Evolutionary conservation across 2,888 invertebrate species (phyloP).

Genomic region (Ptilodon capucinus): DNA sequence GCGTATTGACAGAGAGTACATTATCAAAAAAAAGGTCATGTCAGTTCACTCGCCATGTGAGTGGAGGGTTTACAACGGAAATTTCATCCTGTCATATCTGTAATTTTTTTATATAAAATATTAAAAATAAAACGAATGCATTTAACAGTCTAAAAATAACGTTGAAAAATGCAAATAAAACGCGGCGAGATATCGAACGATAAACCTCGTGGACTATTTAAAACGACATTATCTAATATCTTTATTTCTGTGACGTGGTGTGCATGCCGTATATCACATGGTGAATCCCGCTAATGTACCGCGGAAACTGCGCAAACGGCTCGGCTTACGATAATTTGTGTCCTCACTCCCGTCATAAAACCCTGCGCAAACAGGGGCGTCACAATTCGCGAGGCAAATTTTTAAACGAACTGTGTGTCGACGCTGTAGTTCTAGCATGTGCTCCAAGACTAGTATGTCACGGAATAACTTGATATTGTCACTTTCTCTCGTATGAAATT

Average conservation of each 20-base stretch:
- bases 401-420: too few relatives aligned
- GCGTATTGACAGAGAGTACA: too few relatives aligned
- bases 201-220: slow-evolving; percentile 31
- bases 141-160: slow-evolving; percentile 13
- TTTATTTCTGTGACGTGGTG: slow-evolving; percentile 37
- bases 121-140: neutral
- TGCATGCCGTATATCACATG: slow-evolving; percentile 24
- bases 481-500: too few relatives aligned
- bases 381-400: too few relatives aligned
- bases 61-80: too few relatives aligned
- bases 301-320: slow-evolving; percentile 23
- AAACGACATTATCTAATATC: slow-evolving; percentile 44
- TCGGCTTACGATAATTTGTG: slow-evolving; percentile 33
- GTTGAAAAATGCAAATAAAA: slow-evolving; percentile 18
- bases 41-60: too few relatives aligned
- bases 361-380: too few relatives aligned
- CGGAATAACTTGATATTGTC: too few relatives aligned
- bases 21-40: too few relatives aligned
- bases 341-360: slow-evolving; percentile 13
- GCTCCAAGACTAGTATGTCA: too few relatives aligned
- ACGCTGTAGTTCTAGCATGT: too few relatives aligned
- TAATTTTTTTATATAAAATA: neutral
- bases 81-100: neutral
- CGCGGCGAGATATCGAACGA: slow-evolving; percentile 6
- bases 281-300: slow-evolving; percentile 32